phyloP scores from a whole-genome alignment of 2,888 invertebrate species.

The Ptilodon capucinus region DNA sequence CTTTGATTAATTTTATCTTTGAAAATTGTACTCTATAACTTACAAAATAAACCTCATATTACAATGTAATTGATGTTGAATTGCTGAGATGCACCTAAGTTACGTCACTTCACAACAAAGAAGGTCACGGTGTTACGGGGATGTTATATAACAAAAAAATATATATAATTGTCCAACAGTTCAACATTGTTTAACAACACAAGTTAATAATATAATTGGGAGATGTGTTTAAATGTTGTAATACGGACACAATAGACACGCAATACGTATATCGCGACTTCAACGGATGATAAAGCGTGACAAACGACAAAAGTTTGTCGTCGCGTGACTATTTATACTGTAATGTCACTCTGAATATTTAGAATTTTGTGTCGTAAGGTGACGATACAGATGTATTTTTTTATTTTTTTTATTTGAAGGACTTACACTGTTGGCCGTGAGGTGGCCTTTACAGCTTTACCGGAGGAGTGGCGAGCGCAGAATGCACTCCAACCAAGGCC shows the following conservation, averaged over 20 bases:
- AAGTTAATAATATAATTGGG: neutral
- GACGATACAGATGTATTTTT: neutral
- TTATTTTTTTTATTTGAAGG: too few species aligned
- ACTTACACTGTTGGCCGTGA: too few species aligned
- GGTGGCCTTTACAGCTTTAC: too few species aligned
- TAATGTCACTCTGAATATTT: neutral
- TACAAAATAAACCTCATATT: too few species aligned
- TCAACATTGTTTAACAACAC: neutral
- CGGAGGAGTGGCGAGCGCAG: too few species aligned
- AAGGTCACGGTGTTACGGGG: neutral
- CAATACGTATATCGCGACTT: neutral
- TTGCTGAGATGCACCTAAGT: too few species aligned
- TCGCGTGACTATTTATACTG: neutral
- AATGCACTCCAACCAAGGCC: too few species aligned
- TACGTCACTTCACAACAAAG: too few species aligned
- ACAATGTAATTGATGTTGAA: too few species aligned
- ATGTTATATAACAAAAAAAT: neutral
- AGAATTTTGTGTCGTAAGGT: neutral
- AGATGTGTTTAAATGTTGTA: neutral
- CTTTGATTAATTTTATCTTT: too few species aligned
- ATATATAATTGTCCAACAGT: neutral
- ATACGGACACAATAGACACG: neutral
- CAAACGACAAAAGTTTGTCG: neutral
- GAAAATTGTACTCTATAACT: too few species aligned
- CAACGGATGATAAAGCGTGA: neutral